Evolutionary conservation across 2,113 vertebrate species (phyloP).

Genomic region (Herpetotheres cachinnans): DNA sequence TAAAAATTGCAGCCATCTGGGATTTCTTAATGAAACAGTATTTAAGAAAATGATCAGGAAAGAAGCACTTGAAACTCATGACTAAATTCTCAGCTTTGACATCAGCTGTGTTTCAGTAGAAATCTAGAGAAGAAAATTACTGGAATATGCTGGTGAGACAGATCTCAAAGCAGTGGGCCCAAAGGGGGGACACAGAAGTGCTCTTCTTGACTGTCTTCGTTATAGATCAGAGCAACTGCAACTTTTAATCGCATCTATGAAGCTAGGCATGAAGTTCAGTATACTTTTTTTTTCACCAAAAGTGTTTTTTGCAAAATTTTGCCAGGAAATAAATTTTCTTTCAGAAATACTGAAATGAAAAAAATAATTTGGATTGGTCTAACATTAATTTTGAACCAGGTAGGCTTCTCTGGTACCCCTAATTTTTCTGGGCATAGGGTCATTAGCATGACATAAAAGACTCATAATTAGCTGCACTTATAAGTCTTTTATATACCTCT

Average conservation of each 20-base stretch:
- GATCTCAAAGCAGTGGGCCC: neutral
- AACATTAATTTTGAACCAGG: neutral
- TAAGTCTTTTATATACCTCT: neutral
- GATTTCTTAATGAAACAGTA: neutral
- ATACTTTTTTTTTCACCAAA: neutral
- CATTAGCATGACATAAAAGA: neutral
- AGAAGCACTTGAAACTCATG: neutral
- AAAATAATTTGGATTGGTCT: neutral
- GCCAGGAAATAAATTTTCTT: neutral
- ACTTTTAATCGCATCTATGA: neutral
- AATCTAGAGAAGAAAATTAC: neutral
- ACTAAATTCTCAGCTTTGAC: neutral
- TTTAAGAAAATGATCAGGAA: neutral
- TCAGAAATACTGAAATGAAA: neutral
- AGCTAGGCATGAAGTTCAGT: neutral
- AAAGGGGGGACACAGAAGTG: neutral
- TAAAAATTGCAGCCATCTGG: neutral
- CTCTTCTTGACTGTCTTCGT: neutral
- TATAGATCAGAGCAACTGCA: neutral
- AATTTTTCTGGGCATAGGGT: neutral
- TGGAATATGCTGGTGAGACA: neutral
- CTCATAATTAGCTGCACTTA: neutral
- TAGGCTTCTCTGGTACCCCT: neutral
- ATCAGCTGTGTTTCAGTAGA: neutral
- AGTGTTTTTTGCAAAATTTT: neutral